A percentile compares a stretch with the other conserved stretches of the same genome.
phyloP scores from a whole-genome alignment of 1,140 invertebrate genomes.

The Grapholita molesta region DNA sequence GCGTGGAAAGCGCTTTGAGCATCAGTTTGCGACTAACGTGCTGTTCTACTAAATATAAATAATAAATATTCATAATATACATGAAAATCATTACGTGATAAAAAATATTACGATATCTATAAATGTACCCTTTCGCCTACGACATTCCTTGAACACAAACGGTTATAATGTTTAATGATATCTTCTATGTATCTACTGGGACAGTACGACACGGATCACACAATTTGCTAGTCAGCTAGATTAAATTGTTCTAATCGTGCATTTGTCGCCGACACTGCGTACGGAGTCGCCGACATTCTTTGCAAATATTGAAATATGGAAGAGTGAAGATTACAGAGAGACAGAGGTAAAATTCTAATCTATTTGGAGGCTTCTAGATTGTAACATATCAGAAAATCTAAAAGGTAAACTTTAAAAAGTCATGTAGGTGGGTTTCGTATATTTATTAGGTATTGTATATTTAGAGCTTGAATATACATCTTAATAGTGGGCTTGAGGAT shows the following conservation, averaged over 20 bases:
- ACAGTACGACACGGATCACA: constrained; percentile 62
- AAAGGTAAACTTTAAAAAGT: constrained; percentile 13
- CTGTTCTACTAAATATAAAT: constrained; percentile 25
- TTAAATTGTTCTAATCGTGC: constrained; percentile 67
- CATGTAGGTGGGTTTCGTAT: constrained; percentile 29
- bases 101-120: constrained; percentile 34
- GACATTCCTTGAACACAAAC: constrained; percentile 62
- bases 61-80: constrained; percentile 35
- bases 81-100: constrained; percentile 38
- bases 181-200: constrained; percentile 14
- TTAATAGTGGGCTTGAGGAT: neutral
- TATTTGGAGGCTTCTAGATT: constrained; percentile 39
- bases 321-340: constrained; percentile 69
- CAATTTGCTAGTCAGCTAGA: constrained; percentile 53
- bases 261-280: constrained; percentile 50
- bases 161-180: constrained; percentile 34
- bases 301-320: constrained; percentile 69
- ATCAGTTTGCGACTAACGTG: constrained; percentile 24
- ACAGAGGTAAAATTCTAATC: constrained; percentile 47
- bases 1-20: constrained; percentile 12
- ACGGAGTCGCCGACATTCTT: constrained; percentile 38
- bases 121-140: constrained; percentile 58
- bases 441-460: constrained; percentile 41
- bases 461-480: neutral
- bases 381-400: constrained; percentile 27